Percentiles rank a stretch among this genome's conserved stretches.
phyloP scores from a whole-genome alignment of 2,888 invertebrate genomes.

The Cerastis leucographa region DNA sequence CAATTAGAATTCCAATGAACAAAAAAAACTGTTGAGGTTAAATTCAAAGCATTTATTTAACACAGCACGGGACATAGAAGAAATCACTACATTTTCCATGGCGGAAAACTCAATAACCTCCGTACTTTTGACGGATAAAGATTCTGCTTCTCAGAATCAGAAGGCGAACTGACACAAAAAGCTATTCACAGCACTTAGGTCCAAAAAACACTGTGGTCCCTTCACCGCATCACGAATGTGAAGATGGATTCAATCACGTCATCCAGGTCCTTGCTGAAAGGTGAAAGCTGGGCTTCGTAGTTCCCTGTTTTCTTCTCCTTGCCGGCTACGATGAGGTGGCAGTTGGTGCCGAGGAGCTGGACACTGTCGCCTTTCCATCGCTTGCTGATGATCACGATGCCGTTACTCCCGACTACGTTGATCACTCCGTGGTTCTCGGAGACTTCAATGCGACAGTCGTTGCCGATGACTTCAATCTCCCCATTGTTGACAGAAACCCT shows the following conservation, averaged over 20 bases:
- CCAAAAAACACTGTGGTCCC: slow-evolving; percentile 56
- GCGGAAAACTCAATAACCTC: slow-evolving; percentile 25
- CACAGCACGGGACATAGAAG: slow-evolving; percentile 34
- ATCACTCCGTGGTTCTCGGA: slow-evolving; percentile 82
- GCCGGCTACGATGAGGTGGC: slow-evolving; percentile 83
- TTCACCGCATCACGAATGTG: slow-evolving; percentile 88
- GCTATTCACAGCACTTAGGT: slow-evolving; percentile 70
- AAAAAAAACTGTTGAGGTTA: slow-evolving; percentile 34
- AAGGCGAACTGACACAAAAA: slow-evolving; percentile 50
- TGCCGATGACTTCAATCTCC: slow-evolving; percentile 88
- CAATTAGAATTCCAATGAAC: slow-evolving; percentile 32
- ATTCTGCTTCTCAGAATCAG: slow-evolving; percentile 30
- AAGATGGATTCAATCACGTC: slow-evolving; percentile 88
- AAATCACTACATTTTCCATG: slow-evolving; percentile 32
- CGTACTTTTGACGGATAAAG: slow-evolving; percentile 16
- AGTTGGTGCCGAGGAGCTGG: slow-evolving; percentile 80
- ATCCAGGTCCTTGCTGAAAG: slow-evolving; percentile 87
- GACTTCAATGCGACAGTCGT: slow-evolving; percentile 85
- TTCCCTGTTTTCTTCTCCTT: slow-evolving; percentile 79
- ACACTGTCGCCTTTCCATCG: slow-evolving; percentile 84
- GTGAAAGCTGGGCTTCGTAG: slow-evolving; percentile 85
- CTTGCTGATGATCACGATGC: slow-evolving; percentile 79
- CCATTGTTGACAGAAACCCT: slow-evolving; percentile 83
- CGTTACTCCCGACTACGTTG: slow-evolving; percentile 84
- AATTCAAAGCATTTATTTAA: slow-evolving; percentile 55